These are phyloP conservation scores for Brachionus paranguensis DNA, from an alignment of 1,140 invertebrate genomes.

Conservation along the genomic window DNA sequence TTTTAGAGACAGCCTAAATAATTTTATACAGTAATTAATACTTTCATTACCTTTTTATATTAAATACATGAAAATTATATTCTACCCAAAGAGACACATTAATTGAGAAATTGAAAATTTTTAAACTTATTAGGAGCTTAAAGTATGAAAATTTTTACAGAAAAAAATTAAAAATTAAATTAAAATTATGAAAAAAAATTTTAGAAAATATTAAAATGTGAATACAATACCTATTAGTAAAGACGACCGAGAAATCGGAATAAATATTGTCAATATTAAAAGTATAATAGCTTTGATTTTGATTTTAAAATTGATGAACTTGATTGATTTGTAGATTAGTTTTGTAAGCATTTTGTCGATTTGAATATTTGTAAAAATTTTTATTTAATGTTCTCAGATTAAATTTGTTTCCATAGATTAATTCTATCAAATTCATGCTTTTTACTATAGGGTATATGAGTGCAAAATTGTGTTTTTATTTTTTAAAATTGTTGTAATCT, in stretches of 20 bases:
- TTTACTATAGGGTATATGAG: not conserved
- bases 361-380: not conserved
- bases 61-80: too few species aligned
- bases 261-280: not conserved
- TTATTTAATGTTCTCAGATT: not conserved
- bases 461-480: not conserved
- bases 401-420: not conserved
- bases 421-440: constrained; percentile 27
- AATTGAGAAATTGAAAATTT: too few species aligned
- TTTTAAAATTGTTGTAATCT: not conserved
- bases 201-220: not conserved
- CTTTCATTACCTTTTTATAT: too few species aligned
- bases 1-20: too few species aligned
- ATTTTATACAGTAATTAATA: too few species aligned
- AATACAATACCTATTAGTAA: not conserved
- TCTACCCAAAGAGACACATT: too few species aligned
- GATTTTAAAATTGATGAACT: not conserved
- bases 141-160: too few species aligned
- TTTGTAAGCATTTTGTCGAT: not conserved
- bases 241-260: not conserved
- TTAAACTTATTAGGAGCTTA: too few species aligned
- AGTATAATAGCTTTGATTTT: not conserved
- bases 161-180: too few species aligned
- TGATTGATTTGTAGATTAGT: not conserved
- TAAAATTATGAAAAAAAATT: not conserved